Conservation (phyloP, 2,888 invertebrate genomes). For the Acleris literana region DNA sequence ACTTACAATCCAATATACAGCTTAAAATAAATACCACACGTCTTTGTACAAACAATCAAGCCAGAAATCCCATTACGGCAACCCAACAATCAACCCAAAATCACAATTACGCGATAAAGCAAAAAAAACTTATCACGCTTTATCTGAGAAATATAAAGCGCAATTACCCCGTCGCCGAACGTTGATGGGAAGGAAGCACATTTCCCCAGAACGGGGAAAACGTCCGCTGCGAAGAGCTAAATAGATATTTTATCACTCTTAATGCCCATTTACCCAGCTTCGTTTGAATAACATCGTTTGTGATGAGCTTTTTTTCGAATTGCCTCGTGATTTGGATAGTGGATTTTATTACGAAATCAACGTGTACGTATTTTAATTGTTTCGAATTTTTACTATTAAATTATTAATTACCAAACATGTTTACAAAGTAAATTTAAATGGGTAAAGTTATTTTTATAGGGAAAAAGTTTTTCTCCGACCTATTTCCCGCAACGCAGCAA, state of each 20-base stretch:
- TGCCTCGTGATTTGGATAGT: conserved; percentile 42
- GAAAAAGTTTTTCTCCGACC: conserved; percentile 1
- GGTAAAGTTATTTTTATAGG: background rate
- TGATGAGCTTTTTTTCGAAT: conserved; percentile 39
- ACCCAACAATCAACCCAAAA: conserved; percentile 5
- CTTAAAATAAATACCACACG: too few species aligned
- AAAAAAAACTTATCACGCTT: conserved; percentile 59
- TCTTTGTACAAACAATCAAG: too few species aligned
- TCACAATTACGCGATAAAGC: conserved; percentile 31
- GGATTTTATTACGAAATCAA: conserved; percentile 39
- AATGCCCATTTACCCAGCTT: conserved; percentile 73
- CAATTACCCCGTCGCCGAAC: conserved; percentile 73
- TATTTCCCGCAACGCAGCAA: conserved; percentile 17
- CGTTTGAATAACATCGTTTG: conserved; percentile 64
- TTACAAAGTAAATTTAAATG: background rate
- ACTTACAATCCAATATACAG: too few species aligned
- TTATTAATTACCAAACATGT: too few species aligned
- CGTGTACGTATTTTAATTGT: background rate
- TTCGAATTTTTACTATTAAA: too few species aligned
- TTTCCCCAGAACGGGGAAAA: conserved; percentile 58
- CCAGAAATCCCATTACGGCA: too few species aligned
- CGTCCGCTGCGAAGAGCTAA: conserved; percentile 67
- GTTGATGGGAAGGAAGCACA: conserved; percentile 69
- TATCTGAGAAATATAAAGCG: conserved; percentile 74
- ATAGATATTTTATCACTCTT: conserved; percentile 82